Evolutionary conservation across 2,797 vertebrate genomes (phyloP).

Genomic region (Dipus sagitta): DNA sequence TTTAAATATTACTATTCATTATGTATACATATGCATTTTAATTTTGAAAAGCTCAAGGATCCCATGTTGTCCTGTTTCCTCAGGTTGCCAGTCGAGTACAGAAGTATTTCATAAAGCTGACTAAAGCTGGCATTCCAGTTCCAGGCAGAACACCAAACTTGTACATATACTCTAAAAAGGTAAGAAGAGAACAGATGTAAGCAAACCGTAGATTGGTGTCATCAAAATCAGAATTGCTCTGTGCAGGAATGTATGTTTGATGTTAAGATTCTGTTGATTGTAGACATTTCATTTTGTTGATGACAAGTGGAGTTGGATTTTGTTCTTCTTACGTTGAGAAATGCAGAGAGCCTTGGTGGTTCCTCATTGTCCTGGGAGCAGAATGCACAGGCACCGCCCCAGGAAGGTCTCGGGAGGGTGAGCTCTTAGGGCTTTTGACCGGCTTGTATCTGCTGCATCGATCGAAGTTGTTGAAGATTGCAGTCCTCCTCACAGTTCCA

Average conservation of each 20-base stretch:
- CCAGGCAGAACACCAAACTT: constrained; percentile 98
- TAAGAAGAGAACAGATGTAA: constrained; percentile 81
- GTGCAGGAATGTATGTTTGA: constrained; percentile 39
- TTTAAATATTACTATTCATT: constrained; percentile 60
- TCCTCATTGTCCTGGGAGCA: constrained; percentile 40
- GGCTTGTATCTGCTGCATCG: too few relatives aligned
- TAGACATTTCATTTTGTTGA: constrained; percentile 26
- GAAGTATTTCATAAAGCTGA: constrained; percentile 99
- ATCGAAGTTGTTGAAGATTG: not conserved
- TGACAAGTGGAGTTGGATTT: constrained; percentile 1
- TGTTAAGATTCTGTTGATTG: constrained; percentile 9
- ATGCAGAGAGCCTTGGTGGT: not conserved
- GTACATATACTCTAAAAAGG: constrained; percentile 99
- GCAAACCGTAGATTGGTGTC: constrained; percentile 12
- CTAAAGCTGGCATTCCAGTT: constrained; percentile 99
- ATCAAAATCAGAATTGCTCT: constrained; percentile 4
- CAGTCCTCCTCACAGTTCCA: not conserved
- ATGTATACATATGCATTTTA: constrained; percentile 4
- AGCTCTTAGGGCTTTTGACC: not conserved
- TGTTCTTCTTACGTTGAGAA: constrained; percentile 28
- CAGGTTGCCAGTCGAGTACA: constrained; percentile 99
- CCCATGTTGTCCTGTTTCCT: constrained; percentile 34
- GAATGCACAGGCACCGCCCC: not conserved
- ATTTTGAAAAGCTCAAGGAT: constrained; percentile 16
- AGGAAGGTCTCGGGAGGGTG: not conserved